Base-by-base conservation (phyloP, 2,113 vertebrate species). In the Nannobrachium achirus region DNA sequence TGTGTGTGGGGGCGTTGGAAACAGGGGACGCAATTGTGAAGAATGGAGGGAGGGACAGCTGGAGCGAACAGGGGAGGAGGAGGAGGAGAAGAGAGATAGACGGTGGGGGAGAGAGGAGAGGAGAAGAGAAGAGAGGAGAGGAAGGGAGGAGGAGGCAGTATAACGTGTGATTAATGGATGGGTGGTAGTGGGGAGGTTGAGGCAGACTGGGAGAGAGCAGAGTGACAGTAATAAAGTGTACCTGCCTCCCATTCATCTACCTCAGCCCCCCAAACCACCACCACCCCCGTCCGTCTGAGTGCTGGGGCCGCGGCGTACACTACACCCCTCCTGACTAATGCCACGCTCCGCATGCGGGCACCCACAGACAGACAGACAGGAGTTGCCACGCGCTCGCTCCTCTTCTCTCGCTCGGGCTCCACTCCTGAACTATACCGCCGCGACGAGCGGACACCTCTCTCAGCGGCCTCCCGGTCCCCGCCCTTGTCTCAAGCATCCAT, bases 181-280 rank as follows among this genome's bases (percentile, higher is more conserved):
- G 83, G 80, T 86, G 86, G 86, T 82, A 83, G 82, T 86, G 75
- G 80, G 86, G 87, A 98, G 95, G 96, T 95, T 95, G 95, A 96
- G 94, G 95, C 95, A 96, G 94, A 95, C 94, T 95, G 94, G 95
- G 94, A 95, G 94, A 95, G 95, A 96, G 94, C 93, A 94, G 95
- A 96, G 95, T 97, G 96, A 98, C 96, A 97, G 95, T 98, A 97
- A 98, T 96, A 98, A 98, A 98, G 95, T 96, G 93, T 94, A 94
- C 93, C 92, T 94, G 94, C 94, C 93, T 94, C 93, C 93, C 95
- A 98, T 98, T 97, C 95, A 96, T 98, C 96, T 98, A 95, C 95
- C 94, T 97, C 95, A 97, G 93, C 95, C 94, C 95, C 92, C 96
- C n/a, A n/a, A n/a, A n/a, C n/a, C n/a, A n/a, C n/a, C n/a, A n/a